Percentiles rank a stretch among this genome's conserved stretches.
Conservation (phyloP, 2,113 vertebrate species). For the Sinocyclocheilus maitianheensis region DNA sequence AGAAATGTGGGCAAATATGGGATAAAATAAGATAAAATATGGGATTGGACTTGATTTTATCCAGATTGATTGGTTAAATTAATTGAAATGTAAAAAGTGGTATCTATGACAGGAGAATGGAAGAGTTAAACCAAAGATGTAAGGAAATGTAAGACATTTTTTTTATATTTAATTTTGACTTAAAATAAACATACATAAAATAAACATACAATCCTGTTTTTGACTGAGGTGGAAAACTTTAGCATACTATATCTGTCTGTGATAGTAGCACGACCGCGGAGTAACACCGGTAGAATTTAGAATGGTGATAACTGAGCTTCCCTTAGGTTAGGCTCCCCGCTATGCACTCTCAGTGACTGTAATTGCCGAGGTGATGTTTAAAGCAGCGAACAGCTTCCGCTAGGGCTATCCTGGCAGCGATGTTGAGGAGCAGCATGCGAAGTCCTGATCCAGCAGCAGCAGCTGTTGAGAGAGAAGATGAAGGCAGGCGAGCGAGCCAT, state of each 20-base stretch:
- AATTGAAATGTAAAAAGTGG: background rate
- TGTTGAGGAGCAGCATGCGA: conserved; percentile 23
- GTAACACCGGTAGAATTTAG: conserved; percentile 5
- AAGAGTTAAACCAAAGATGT: no score
- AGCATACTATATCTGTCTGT: background rate
- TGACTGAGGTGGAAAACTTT: background rate
- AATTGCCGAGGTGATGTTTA: conserved; percentile 43
- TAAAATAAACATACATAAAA: background rate
- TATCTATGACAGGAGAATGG: background rate
- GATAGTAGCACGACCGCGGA: conserved; percentile 1
- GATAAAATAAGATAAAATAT: no score
- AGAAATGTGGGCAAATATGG: no score
- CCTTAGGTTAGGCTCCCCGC: conserved; percentile 18
- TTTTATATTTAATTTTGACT: background rate
- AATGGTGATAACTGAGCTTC: background rate
- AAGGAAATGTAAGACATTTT: no score
- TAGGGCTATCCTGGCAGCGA: conserved; percentile 20
- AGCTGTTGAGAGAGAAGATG: conserved; percentile 38
- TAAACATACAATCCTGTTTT: no score
- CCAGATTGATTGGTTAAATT: no score
- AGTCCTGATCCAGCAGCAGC: conserved; percentile 37
- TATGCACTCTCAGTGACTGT: conserved; percentile 21
- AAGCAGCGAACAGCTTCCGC: conserved; percentile 31
- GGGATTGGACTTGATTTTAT: background rate
- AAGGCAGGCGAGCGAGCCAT: conserved; percentile 30